These are phyloP conservation scores for Petroica traversi DNA, from an alignment of 2,113 vertebrate genomes.

Conservation along the genomic window DNA sequence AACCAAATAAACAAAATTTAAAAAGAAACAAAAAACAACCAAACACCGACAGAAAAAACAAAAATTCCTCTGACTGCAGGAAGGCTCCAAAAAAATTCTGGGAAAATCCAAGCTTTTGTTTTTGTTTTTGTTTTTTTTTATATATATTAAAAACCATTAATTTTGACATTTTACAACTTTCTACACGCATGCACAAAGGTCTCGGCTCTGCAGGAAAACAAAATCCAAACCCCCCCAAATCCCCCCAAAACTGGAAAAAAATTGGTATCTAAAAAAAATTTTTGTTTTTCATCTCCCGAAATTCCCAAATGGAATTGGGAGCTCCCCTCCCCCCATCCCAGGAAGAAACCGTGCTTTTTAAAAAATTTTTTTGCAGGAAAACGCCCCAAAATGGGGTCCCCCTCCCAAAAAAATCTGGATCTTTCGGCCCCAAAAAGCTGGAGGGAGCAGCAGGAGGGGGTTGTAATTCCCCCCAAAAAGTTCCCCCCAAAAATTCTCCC, in stretches of 20 bases:
- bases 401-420: too few relatives aligned
- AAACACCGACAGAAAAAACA: neutral
- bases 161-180: conserved; percentile 80
- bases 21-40: neutral
- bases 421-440: neutral
- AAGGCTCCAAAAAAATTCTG: neutral
- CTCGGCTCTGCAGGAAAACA: conserved; percentile 8
- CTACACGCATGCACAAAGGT: conserved; percentile 78
- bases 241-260: too few relatives aligned
- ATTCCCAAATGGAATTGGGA: neutral
- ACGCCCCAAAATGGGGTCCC: neutral
- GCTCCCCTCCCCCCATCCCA: too few relatives aligned
- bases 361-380: neutral
- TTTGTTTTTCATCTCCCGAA: neutral
- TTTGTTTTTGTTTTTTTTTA: too few relatives aligned
- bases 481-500: neutral
- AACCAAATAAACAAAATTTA: neutral
- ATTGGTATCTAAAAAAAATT: too few relatives aligned
- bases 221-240: neutral
- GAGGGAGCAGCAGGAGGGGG: neutral
- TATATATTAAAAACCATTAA: conserved; percentile 77
- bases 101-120: conserved; percentile 18
- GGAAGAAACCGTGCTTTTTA: too few relatives aligned
- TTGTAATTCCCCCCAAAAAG: neutral
- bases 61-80: conserved; percentile 54